Base-by-base conservation (phyloP, 2,888 invertebrate species). In the Athalia rosae region DNA sequence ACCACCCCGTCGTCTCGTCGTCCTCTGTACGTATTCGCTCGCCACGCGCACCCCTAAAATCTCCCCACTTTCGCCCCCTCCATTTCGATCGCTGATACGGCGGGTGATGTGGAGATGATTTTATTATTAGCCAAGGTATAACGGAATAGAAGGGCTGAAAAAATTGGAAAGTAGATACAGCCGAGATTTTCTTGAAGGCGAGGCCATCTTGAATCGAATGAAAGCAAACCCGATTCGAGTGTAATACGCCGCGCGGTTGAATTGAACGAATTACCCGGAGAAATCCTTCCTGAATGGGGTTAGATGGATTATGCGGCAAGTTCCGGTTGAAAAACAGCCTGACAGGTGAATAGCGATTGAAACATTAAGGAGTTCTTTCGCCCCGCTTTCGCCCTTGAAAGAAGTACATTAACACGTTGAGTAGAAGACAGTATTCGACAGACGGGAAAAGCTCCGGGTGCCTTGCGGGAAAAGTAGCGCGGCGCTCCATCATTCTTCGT, bases 271-370 rank as follows among this genome's bases (percentile, higher is more conserved):
- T 53, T 11, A 53, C 9, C 9, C 7, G 71, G 41, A 13, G 71
- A 58, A 71, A 71, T 13, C 41, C 71, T 15, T 7, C 43, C 43
- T 58, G 71, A 71, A 71, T 81, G 78, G 76, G 82, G 82, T 83
- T 84, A 87, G 87, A 87, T 87, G 86, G 87, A 88, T 87, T 85
- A 87, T 82, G 74, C 78, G 82, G 28, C 28, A 28, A 83, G 83
- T 84, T 6, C 43, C 71, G 56, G 84, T 86, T 87, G 86, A 78
- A 77, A 66, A 77, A 73, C 77, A 78, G 77, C 53, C 56, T 79
- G 81, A 77, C 80, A 82, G 83, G 82, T 82, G 86, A 87, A 87
- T 87, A 82, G 87, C 83, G 83, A 88, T 88, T 88, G 86, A 88
- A 87, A 87, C 84, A 85, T 88, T 84, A 83, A 28, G 78, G 79